Evolutionary conservation across 2,797 vertebrate species (phyloP).

Genomic region (Galaxias olidus): DNA sequence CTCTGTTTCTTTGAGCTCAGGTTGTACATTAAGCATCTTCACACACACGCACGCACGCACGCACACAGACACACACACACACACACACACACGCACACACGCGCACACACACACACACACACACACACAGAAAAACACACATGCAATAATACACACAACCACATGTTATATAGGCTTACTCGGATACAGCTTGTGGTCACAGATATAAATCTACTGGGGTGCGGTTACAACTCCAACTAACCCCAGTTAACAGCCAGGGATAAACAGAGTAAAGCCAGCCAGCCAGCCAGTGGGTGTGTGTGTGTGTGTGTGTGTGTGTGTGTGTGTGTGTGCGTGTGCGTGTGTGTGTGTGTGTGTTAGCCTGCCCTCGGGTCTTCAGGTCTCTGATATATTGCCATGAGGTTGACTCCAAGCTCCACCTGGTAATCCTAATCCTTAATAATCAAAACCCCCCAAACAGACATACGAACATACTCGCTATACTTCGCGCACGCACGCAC

Average conservation of each 20-base stretch:
- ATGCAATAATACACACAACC: not conserved
- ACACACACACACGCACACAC: no score
- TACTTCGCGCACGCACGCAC: no score
- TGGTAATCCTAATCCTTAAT: constrained; percentile 35
- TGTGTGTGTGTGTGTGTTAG: not conserved
- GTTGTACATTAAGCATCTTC: no score
- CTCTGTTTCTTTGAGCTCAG: not conserved
- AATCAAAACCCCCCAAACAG: constrained; percentile 18
- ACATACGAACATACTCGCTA: no score
- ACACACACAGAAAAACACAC: no score
- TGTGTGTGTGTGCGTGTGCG: not conserved
- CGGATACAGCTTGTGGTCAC: constrained; percentile 28
- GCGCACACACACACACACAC: no score
- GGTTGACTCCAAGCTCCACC: constrained; percentile 19
- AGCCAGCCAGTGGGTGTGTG: not conserved
- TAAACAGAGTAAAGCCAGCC: constrained; percentile 29
- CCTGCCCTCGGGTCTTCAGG: constrained; percentile 21
- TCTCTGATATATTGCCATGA: constrained; percentile 35
- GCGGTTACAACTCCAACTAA: constrained; percentile 43
- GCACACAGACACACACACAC: not conserved
- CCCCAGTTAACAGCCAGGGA: constrained; percentile 34
- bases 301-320: not conserved
- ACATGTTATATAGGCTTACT: constrained; percentile 19
- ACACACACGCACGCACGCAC: not conserved
- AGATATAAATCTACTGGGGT: constrained; percentile 42